These are phyloP conservation scores for Neotoma lepida DNA, from an alignment of 2,113 vertebrate species.

Conservation along the genomic window DNA sequence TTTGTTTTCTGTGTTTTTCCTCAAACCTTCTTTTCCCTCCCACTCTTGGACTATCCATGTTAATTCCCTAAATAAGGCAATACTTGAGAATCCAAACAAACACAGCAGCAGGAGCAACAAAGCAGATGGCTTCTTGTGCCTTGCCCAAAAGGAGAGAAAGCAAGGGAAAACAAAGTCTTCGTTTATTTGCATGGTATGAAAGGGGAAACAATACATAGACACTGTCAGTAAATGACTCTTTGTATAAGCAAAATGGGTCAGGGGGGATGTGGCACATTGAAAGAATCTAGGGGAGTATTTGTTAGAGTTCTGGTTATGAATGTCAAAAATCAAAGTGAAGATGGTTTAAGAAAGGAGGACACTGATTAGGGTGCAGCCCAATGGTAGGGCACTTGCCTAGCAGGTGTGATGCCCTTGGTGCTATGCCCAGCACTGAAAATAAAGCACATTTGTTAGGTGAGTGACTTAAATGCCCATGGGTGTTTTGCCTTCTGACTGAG, in stretches of 20 bases:
- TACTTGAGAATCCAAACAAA: neutral
- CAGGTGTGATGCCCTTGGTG: neutral
- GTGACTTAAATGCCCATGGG: neutral
- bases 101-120: neutral
- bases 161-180: neutral
- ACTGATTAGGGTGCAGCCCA: neutral
- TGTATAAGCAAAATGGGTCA: neutral
- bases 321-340: conserved; percentile 30
- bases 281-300: neutral
- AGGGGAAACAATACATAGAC: neutral
- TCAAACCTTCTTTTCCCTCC: neutral
- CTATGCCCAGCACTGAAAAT: neutral
- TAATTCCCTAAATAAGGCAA: neutral
- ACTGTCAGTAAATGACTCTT: neutral
- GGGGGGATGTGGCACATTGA: neutral
- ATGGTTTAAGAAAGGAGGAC: neutral
- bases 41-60: neutral
- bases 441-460: neutral
- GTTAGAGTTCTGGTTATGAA: neutral
- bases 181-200: neutral
- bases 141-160: neutral
- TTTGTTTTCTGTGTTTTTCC: neutral
- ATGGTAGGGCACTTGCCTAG: neutral
- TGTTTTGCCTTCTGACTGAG: neutral
- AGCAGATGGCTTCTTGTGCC: neutral